Evolutionary conservation across 2,888 invertebrate genomes (phyloP).

Genomic region (Neoaliturus tenellus): DNA sequence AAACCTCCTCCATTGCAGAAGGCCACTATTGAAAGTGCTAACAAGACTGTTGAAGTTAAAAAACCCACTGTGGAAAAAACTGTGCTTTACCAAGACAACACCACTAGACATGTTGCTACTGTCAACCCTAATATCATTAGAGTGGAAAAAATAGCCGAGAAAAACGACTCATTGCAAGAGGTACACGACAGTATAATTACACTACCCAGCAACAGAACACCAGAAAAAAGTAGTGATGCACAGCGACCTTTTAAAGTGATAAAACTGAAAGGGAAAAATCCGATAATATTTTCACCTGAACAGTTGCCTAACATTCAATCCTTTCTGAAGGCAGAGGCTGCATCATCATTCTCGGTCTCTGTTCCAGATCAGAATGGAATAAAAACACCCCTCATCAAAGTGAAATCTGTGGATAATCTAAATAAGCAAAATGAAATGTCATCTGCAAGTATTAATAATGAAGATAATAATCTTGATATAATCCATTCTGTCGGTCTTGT

Average conservation of each 20-base stretch:
- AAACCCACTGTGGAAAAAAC: slow-evolving; percentile 2
- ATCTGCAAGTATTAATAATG: background rate
- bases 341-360: background rate
- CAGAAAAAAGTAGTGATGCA: background rate
- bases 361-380: slow-evolving; percentile 18
- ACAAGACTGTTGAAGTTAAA: background rate
- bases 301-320: slow-evolving; percentile 19
- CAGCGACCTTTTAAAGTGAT: slow-evolving; percentile 24
- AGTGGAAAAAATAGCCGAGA: background rate
- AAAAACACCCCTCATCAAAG: slow-evolving; percentile 1
- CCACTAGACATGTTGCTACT: slow-evolving; percentile 28
- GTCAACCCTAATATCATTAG: slow-evolving; percentile 31
- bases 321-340: slow-evolving; percentile 23
- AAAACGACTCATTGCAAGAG: background rate
- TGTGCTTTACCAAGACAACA: background rate
- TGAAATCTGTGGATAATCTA: slow-evolving; percentile 38
- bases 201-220: background rate
- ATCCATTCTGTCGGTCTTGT: slow-evolving; percentile 41
- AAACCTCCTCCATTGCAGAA: background rate
- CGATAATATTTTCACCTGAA: slow-evolving; percentile 39
- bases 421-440: slow-evolving; percentile 3
- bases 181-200: background rate
- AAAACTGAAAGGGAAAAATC: slow-evolving; percentile 39
- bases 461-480: slow-evolving; percentile 34
- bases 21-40: background rate